phyloP scores from a whole-genome alignment of 2,113 vertebrate species.

The Silurus glanis region DNA sequence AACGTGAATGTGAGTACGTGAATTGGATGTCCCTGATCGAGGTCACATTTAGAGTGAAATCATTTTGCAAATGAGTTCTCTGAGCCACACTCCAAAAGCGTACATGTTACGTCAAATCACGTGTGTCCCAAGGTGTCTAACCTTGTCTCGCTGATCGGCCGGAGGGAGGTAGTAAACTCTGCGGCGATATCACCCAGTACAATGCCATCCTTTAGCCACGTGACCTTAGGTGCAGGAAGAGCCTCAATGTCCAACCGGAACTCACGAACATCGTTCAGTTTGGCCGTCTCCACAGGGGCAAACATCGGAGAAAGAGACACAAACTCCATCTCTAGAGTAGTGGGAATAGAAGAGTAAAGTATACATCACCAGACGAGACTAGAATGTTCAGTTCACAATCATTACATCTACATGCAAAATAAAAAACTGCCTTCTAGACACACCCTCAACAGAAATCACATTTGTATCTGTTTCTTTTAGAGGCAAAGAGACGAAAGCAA shows the following conservation, averaged over 20 bases:
- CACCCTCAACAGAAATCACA: background rate
- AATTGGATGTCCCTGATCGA: background rate
- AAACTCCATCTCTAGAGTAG: slow-evolving; percentile 80
- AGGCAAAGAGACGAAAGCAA: background rate
- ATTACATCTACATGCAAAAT: background rate
- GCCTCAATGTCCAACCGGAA: slow-evolving; percentile 82
- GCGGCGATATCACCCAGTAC: slow-evolving; percentile 85
- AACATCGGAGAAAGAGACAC: slow-evolving; percentile 80
- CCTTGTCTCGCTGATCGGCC: slow-evolving; percentile 82
- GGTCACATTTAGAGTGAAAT: background rate
- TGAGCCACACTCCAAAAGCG: background rate
- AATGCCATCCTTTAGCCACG: slow-evolving; percentile 88
- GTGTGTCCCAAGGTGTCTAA: slow-evolving; percentile 59
- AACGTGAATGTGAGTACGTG: background rate
- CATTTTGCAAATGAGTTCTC: slow-evolving; percentile 2
- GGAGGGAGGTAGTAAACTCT: slow-evolving; percentile 83
- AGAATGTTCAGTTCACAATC: background rate
- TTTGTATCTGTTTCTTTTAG: background rate
- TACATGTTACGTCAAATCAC: background rate
- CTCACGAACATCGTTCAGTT: slow-evolving; percentile 87
- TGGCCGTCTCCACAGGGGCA: slow-evolving; percentile 76
- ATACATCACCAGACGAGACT: slow-evolving; percentile 37
- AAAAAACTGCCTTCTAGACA: background rate
- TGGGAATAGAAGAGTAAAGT: slow-evolving; percentile 45
- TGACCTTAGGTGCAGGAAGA: slow-evolving; percentile 81